Base-by-base conservation (phyloP, 2,888 invertebrate genomes). In the Diplolepis rosae region DNA sequence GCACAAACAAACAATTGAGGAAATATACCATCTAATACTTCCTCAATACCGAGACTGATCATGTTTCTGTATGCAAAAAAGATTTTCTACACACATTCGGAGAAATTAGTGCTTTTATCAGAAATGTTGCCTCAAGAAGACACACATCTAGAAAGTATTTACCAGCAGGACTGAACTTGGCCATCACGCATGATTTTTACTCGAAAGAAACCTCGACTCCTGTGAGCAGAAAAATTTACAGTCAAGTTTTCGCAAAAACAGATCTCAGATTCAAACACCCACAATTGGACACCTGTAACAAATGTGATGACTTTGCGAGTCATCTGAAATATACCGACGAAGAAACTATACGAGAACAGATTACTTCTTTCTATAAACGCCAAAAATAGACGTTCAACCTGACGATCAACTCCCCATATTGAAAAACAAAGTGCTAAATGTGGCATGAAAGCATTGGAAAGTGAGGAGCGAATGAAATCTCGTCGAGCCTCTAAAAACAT, bases 381-480 rank as follows among this genome's bases (percentile, higher is more conserved):
- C n/a, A n/a, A n/a, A n/a, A n/a, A n/a, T n/a, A n/a, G n/a, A n/a
- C n/a, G n/a, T n/a, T n/a, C n/a, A n/a, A n/a, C n/a, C n/a, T n/a
- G n/a, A n/a, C n/a, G n/a, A n/a, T n/a, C n/a, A n/a, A n/a, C n/a
- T n/a, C n/a, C n/a, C n/a, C n/a, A n/a, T n/a, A n/a, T n/a, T n/a
- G n/a, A n/a, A n/a, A n/a, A n/a, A n/a, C n/a, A 68, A 70, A 73
- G 35, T 80, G 81, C 65, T 81, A 73, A 48, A 83, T 82, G 82
- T 84, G 84, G 79, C 76, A 83, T 68, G 81, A 83, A 72, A 75
- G 71, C 11, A 71, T 76, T 11, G 77, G 77, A 42, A 76, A 71
- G 28, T 68, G 81, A 71, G 81, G 82, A n/a, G 77, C 76, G 27
- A 81, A 82, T 51, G 74, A 85, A 70, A 81, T 83, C 35, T 79